These are phyloP conservation scores for Penaeus indicus DNA, from an alignment of 1,140 invertebrate species.

Conservation along the genomic window DNA sequence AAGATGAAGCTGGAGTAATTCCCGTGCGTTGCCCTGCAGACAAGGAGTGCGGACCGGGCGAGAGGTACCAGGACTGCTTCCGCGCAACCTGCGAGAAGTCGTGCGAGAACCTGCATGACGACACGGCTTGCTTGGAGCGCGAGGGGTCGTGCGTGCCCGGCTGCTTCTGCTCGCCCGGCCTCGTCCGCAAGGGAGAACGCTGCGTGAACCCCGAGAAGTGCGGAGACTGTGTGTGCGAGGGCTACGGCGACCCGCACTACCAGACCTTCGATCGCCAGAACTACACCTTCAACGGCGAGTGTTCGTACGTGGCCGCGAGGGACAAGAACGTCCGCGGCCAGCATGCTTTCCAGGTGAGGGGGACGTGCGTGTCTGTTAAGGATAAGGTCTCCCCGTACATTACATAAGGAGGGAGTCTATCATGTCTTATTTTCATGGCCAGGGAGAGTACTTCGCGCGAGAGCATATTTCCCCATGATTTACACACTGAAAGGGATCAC, in stretches of 20 bases:
- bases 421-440: too few relatives aligned
- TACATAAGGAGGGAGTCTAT: too few relatives aligned
- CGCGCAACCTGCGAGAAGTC: constrained; percentile 80
- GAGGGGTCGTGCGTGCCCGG: constrained; percentile 81
- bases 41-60: constrained; percentile 78
- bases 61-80: constrained; percentile 85
- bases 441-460: too few relatives aligned
- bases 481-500: too few relatives aligned
- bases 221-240: constrained; percentile 83
- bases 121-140: constrained; percentile 76
- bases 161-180: constrained; percentile 86
- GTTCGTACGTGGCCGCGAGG: constrained; percentile 82
- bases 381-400: background rate
- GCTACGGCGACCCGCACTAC: constrained; percentile 90
- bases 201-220: constrained; percentile 82
- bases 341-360: constrained; percentile 77
- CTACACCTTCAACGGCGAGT: constrained; percentile 90
- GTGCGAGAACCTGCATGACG: constrained; percentile 76
- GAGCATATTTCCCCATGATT: too few relatives aligned
- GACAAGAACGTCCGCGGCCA: constrained; percentile 73
- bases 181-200: constrained; percentile 78
- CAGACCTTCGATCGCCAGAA: constrained; percentile 85
- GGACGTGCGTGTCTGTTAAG: background rate
- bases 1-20: background rate
- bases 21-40: constrained; percentile 71